Conservation (phyloP, 2,113 vertebrate species). For the Spea multiplicata region DNA sequence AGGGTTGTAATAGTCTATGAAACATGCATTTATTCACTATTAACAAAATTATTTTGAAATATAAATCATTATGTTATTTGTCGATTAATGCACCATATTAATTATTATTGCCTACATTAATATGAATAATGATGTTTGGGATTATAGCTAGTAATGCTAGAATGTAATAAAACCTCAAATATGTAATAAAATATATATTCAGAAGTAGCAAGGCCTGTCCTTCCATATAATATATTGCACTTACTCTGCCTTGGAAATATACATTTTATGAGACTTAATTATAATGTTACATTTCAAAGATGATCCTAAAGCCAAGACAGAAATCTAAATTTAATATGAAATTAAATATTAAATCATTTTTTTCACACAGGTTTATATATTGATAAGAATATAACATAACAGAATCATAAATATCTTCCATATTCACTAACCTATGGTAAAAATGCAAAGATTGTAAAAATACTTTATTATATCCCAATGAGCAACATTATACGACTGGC, state of each 20-base stretch:
- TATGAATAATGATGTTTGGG: too few species aligned
- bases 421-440: too few species aligned
- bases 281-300: slow-evolving; percentile 18
- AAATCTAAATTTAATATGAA: slow-evolving; percentile 14
- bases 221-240: slow-evolving; percentile 10
- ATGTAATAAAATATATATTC: neutral
- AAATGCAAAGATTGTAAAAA: too few species aligned
- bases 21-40: too few species aligned
- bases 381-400: neutral
- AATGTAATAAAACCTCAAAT: neutral
- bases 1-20: too few species aligned
- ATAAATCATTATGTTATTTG: neutral
- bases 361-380: slow-evolving; percentile 9
- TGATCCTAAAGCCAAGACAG: slow-evolving; percentile 13
- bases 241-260: slow-evolving; percentile 11
- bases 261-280: slow-evolving; percentile 16
- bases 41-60: too few species aligned
- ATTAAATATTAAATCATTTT: slow-evolving; percentile 10
- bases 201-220: slow-evolving; percentile 17
- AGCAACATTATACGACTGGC: too few species aligned
- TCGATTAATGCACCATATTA: neutral
- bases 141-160: neutral
- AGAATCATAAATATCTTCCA: neutral
- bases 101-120: neutral
- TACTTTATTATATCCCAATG: too few species aligned